phyloP scores from a whole-genome alignment of 2,888 invertebrate genomes.

The Cheilosia pagana region DNA sequence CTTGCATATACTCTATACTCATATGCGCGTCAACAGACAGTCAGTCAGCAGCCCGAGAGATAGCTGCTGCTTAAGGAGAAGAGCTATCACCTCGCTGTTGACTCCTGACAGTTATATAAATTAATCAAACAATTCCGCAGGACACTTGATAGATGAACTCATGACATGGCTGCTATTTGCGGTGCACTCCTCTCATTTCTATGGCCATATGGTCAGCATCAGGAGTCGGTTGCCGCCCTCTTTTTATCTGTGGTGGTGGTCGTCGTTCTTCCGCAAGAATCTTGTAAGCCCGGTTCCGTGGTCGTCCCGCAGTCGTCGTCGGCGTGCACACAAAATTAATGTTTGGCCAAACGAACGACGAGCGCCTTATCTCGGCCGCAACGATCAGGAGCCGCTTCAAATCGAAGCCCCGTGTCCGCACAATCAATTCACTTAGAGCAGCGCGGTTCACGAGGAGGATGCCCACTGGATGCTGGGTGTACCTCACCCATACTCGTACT shows the following conservation, averaged over 20 bases:
- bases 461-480: constrained; percentile 2
- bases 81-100: constrained; percentile 73
- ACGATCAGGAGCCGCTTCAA: constrained; percentile 73
- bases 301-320: not conserved
- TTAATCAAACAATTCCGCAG: constrained; percentile 76
- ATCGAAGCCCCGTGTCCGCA: constrained; percentile 72
- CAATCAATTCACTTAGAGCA: constrained; percentile 71
- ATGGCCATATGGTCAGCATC: constrained; percentile 59
- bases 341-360: constrained; percentile 59
- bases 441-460: constrained; percentile 18
- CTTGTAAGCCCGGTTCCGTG: constrained; percentile 40
- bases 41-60: constrained; percentile 51
- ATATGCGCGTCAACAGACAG: not conserved
- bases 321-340: constrained; percentile 63
- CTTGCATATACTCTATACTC: too few species aligned
- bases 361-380: constrained; percentile 65
- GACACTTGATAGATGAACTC: constrained; percentile 77
- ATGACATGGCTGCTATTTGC: constrained; percentile 74
- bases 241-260: constrained; percentile 66
- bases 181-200: constrained; percentile 46
- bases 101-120: constrained; percentile 76
- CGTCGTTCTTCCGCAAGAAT: constrained; percentile 55
- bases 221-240: constrained; percentile 66
- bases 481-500: not conserved
- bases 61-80: constrained; percentile 60